Conservation (phyloP, 2,797 vertebrate genomes). For the Halcyon smyrnensis region DNA sequence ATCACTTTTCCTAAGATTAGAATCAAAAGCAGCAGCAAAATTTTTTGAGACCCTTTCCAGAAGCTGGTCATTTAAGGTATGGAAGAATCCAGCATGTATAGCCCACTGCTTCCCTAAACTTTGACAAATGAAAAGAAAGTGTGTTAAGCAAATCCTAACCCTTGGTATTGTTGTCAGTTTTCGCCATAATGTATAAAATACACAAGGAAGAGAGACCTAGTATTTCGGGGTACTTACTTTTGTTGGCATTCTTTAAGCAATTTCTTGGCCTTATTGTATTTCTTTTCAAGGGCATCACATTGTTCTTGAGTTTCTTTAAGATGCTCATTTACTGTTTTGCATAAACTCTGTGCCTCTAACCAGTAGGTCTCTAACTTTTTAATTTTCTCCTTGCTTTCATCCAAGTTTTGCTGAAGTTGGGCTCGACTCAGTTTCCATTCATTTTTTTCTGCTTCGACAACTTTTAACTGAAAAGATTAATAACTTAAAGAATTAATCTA, state of each 20-base stretch:
- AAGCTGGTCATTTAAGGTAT: background rate
- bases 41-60: background rate
- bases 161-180: background rate
- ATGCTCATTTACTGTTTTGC: slow-evolving; percentile 88
- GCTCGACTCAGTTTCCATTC: slow-evolving; percentile 84
- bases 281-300: slow-evolving; percentile 90
- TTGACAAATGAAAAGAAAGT: background rate
- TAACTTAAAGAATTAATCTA: slow-evolving; percentile 15
- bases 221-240: slow-evolving; percentile 83
- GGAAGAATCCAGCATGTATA: background rate
- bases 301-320: slow-evolving; percentile 89
- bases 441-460: slow-evolving; percentile 80
- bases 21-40: background rate
- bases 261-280: slow-evolving; percentile 94
- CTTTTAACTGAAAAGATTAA: slow-evolving; percentile 79
- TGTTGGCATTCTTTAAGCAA: slow-evolving; percentile 93
- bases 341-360: slow-evolving; percentile 90
- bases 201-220: background rate
- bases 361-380: slow-evolving; percentile 90
- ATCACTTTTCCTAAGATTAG: background rate
- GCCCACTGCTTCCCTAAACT: background rate
- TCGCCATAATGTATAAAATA: background rate
- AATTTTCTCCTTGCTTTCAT: slow-evolving; percentile 86
- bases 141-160: background rate
- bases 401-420: slow-evolving; percentile 85